Percentiles rank a stretch among this genome's conserved stretches.
Evolutionary conservation across 2,888 invertebrate species (phyloP).

Genomic region (Coleophora flavipennella): DNA sequence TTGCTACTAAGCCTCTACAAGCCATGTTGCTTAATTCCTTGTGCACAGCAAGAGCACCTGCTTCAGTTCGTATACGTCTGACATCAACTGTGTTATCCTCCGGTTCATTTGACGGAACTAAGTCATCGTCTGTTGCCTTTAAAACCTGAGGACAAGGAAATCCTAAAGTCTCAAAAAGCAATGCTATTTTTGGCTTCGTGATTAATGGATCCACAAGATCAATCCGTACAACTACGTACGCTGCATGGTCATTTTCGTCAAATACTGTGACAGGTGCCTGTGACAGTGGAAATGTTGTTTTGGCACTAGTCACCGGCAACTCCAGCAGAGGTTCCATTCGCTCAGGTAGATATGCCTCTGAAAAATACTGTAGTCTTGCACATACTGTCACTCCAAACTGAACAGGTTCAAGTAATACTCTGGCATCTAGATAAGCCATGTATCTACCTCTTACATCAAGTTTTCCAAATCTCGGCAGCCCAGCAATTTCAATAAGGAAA

Average conservation of each 20-base stretch:
- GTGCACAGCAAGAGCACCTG: constrained; percentile 55
- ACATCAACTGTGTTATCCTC: constrained; percentile 41
- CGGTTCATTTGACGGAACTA: constrained; percentile 27
- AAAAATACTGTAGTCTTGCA: constrained; percentile 35
- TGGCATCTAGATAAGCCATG: constrained; percentile 47
- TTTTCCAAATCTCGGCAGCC: constrained; percentile 48
- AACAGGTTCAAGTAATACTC: constrained; percentile 44
- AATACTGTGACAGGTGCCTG: constrained; percentile 24
- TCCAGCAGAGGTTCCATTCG: constrained; percentile 36
- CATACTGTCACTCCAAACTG: constrained; percentile 40
- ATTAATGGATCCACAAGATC: constrained; percentile 44
- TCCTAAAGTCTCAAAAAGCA: constrained; percentile 40
- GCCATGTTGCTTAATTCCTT: constrained; percentile 48
- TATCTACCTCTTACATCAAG: constrained; percentile 48
- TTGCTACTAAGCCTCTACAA: constrained; percentile 40
- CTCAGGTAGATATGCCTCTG: constrained; percentile 34
- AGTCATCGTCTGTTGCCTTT: constrained; percentile 26
- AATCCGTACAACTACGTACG: constrained; percentile 44
- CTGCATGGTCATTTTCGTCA: constrained; percentile 42
- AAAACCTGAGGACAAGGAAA: constrained; percentile 29
- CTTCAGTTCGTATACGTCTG: constrained; percentile 42
- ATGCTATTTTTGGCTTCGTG: constrained; percentile 35
- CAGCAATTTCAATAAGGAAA: constrained; percentile 54
- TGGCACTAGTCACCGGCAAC: constrained; percentile 49
- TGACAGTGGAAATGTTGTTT: constrained; percentile 27